phyloP scores from a whole-genome alignment of 2,113 vertebrate species.

The Orthonyx spaldingii region DNA sequence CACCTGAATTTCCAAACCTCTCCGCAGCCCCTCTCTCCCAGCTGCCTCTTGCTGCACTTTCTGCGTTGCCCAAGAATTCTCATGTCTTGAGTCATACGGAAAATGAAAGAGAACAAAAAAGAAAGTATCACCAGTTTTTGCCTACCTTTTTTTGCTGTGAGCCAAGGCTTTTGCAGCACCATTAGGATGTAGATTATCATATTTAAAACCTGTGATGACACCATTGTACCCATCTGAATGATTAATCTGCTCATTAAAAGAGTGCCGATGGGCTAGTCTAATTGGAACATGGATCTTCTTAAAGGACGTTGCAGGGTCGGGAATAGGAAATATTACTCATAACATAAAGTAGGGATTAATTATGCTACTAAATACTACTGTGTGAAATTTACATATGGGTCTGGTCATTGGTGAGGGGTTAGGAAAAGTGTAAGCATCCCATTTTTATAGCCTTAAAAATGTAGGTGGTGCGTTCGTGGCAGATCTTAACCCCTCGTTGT shows the following conservation, averaged over 20 bases:
- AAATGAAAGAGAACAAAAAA: constrained; percentile 61
- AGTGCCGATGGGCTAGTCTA: constrained; percentile 87
- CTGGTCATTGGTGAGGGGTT: constrained; percentile 78
- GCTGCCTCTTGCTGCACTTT: constrained; percentile 45
- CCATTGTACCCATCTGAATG: constrained; percentile 84
- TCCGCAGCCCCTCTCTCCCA: not conserved
- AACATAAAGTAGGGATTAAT: constrained; percentile 87
- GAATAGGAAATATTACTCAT: constrained; percentile 86
- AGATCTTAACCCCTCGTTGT: constrained; percentile 65
- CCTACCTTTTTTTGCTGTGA: constrained; percentile 76
- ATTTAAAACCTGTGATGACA: constrained; percentile 88
- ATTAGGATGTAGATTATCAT: constrained; percentile 85
- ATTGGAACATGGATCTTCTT: constrained; percentile 89
- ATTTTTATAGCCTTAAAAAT: constrained; percentile 74
- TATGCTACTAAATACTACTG: constrained; percentile 85
- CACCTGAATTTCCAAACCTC: constrained; percentile 33
- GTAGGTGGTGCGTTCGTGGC: constrained; percentile 45
- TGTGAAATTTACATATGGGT: constrained; percentile 84
- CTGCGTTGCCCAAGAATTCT: constrained; percentile 53
- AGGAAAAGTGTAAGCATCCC: constrained; percentile 73
- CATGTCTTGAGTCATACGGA: constrained; percentile 32
- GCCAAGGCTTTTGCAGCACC: constrained; percentile 77
- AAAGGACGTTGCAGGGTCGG: constrained; percentile 85
- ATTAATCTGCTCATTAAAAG: constrained; percentile 91
- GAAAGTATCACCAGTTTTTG: constrained; percentile 70